phyloP scores from a whole-genome alignment of 2,888 invertebrate species.

The Opisthograptis luteolata region DNA sequence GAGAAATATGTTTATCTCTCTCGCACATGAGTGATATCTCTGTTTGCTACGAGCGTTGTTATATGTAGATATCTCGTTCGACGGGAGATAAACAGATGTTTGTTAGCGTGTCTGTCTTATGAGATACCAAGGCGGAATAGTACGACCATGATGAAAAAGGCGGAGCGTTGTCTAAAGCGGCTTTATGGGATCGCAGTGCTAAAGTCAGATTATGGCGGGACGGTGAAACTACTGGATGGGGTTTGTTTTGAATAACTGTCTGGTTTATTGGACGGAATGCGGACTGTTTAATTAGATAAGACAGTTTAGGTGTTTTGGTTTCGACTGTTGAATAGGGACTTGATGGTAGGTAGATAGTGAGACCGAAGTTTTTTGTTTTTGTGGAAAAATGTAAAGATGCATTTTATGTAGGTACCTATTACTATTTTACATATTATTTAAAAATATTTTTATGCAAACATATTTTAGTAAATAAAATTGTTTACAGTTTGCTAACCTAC shows the following conservation, averaged over 20 bases:
- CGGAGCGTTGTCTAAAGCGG: slow-evolving; percentile 61
- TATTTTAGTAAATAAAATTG: no score
- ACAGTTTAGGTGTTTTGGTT: background rate
- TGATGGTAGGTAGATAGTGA: background rate
- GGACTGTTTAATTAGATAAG: slow-evolving; percentile 19
- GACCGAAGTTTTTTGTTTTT: background rate
- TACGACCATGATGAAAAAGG: slow-evolving; percentile 82
- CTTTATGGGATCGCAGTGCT: slow-evolving; percentile 47
- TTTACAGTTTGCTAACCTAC: no score
- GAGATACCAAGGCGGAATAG: slow-evolving; percentile 57
- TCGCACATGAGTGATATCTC: slow-evolving; percentile 70
- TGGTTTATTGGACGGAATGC: slow-evolving; percentile 34
- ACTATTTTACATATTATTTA: no score
- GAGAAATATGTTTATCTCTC: slow-evolving; percentile 72
- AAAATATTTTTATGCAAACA: no score
- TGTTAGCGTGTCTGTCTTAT: slow-evolving; percentile 66
- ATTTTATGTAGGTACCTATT: no score
- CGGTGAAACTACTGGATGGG: slow-evolving; percentile 41
- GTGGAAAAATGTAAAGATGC: no score
- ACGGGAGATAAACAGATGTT: slow-evolving; percentile 76
- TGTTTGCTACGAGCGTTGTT: slow-evolving; percentile 71
- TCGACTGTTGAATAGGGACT: background rate
- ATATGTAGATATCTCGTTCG: slow-evolving; percentile 81
- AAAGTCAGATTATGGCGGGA: slow-evolving; percentile 52
- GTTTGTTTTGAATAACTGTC: slow-evolving; percentile 43